A percentile compares a stretch with the other conserved stretches of the same genome.
These are phyloP conservation scores for Hermaeophaga mercurialis DNA, from an alignment of 2,888 invertebrate genomes.

Conservation along the genomic window DNA sequence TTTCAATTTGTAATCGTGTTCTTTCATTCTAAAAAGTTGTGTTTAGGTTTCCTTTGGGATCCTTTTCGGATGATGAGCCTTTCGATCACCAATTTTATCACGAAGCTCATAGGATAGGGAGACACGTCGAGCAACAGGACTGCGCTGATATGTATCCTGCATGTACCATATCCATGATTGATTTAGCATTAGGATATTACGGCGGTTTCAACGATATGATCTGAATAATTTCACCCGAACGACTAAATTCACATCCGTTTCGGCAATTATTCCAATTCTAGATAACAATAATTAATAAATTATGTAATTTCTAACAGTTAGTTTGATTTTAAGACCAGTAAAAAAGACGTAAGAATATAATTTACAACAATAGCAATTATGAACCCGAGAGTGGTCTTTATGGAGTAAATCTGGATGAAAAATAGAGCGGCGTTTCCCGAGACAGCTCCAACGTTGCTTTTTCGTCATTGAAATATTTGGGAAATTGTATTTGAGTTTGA, in stretches of 20 bases:
- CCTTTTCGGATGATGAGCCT: slow-evolving; percentile 67
- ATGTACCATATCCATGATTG: slow-evolving; percentile 74
- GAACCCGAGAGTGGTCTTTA: no score
- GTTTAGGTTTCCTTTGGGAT: slow-evolving; percentile 69
- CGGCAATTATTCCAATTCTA: no score
- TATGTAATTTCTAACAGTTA: no score
- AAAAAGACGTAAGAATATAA: no score
- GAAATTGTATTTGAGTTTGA: slow-evolving; percentile 19
- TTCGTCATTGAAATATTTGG: slow-evolving; percentile 22
- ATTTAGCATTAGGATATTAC: slow-evolving; percentile 66
- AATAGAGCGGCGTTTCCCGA: slow-evolving; percentile 13
- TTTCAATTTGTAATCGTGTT: no score
- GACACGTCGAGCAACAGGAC: slow-evolving; percentile 50
- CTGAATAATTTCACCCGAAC: neutral
- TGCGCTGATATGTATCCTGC: slow-evolving; percentile 55
- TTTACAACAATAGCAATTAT: no score
- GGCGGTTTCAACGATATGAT: neutral
- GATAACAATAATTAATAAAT: no score
- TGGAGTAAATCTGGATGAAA: slow-evolving; percentile 14
- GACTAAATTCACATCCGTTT: no score
- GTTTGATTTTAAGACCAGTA: no score
- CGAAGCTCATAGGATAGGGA: slow-evolving; percentile 65
- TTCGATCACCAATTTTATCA: slow-evolving; percentile 69
- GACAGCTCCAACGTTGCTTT: slow-evolving; percentile 16
- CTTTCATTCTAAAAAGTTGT: no score